Evolutionary conservation across 2,797 vertebrate species (phyloP), one percentile per base, ranked within the genome.

Genomic region (Emys orbicularis): DNA sequence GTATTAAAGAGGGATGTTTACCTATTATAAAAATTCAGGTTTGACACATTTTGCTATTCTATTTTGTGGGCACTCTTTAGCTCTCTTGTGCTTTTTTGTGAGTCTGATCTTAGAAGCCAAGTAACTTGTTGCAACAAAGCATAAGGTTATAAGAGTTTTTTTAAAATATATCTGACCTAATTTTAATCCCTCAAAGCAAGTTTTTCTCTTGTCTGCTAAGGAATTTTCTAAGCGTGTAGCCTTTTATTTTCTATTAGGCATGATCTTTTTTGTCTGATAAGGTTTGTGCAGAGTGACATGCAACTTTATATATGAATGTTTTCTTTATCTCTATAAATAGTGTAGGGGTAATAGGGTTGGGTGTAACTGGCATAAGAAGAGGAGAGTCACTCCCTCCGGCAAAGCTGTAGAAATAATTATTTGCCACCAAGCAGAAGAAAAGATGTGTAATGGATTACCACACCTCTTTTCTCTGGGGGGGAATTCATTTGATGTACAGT

Each of bases 131-230:
- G 50, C 65, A 84, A 81, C 41, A 91, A 82, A 89, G 34, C 49
- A 80, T 65, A 12, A 27, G 29, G 79, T 53, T 92, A 56, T 86
- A 88, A 84, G 31, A 84, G 65, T 34, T 37, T 56, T 74, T 89
- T 74, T 74, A 47, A 86, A 88, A 84, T 54, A 34, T 31, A 54
- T 65, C 77, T 65, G 65, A 34, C 76, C 49, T 94, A 68, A 94
- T 94, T 97, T 94, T 84, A 93, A 93, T 84, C 68, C 92, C n/a
- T 90, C 59, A 92, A 72, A 96, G 61, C 44, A 90, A 90, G 52
- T 49, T 95, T 92, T 61, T 2, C 9, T 86, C 83, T 68, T 56
- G 11, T n/a, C 81, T 88, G 68, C 59, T 44, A 74, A 50, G 18
- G 11, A 80, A 23, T 87, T 86, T 90, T 90, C 76, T 83, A 37